Evolutionary conservation across 2,797 vertebrate genomes (phyloP), one percentile per base, ranked within the genome.

Genomic region (Pipistrellus kuhlii): DNA sequence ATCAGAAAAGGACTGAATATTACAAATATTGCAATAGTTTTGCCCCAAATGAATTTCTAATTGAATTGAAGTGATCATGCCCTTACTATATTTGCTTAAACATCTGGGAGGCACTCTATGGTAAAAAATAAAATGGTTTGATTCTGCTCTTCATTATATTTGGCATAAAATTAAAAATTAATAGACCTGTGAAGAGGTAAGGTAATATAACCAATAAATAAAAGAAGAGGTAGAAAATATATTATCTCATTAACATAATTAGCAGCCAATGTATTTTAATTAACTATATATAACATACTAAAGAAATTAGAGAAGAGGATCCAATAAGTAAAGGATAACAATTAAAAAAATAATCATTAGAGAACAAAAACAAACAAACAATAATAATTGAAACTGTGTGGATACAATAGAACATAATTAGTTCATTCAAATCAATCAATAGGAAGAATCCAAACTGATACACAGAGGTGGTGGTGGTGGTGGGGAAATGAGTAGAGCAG

Each of bases 91-190:
- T 64, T 88, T 69, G 41, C 38, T 86, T 77, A 77, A 48, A 55
- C 53, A 8, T 62, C 21, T 21, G 77, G n/a, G 25, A 30, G 57
- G 20, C 51, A 48, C 7, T 68, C n/a, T 72, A 38, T 12, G 6
- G 32, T 87, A 32, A 76, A 71, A 66, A 17, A 77, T 35, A 59
- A 64, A 91, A 62, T 46, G 8, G 72, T 88, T 20, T 55, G 12
- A 32, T 32, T 59, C 23, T 85, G 85, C 51, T 44, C 82, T 46
- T 89, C 25, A 46, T 93, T 91, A 8, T 75, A 84, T 71, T 11
- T 75, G 57, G 9, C 35, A 91, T 53, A 30, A 1, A 82, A 82
- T 59, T 64, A 91, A 94, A 91, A 62, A 55, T 81, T 81, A 90
- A 51, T 75, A 88, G 87, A n/a, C 10, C 57, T 83, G 4, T 81